These are phyloP conservation scores for Drosophila parthenogenetica DNA, from an alignment of 2,888 invertebrate species.

Conservation along the genomic window DNA sequence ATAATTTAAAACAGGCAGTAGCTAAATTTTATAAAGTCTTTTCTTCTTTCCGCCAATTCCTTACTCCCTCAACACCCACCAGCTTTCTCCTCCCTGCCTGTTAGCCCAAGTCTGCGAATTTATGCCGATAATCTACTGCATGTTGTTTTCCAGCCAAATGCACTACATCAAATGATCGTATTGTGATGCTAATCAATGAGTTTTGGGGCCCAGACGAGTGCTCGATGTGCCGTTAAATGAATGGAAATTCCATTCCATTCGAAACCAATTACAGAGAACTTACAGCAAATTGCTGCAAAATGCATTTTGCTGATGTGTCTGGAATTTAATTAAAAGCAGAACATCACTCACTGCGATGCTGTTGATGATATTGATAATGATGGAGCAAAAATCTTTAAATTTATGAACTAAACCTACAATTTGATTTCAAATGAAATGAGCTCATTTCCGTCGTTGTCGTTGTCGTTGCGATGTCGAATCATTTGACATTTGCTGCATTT, in stretches of 20 bases:
- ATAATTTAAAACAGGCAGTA: too few species aligned
- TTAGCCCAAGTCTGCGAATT: neutral
- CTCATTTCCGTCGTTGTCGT: slow-evolving; percentile 70
- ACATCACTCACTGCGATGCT: slow-evolving; percentile 22
- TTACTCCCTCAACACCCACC: too few species aligned
- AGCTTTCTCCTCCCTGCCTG: neutral
- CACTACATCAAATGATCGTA: slow-evolving; percentile 71
- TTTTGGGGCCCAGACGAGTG: slow-evolving; percentile 29
- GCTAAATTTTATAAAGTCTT: too few species aligned
- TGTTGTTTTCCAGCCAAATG: slow-evolving; percentile 61
- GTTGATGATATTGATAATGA: slow-evolving; percentile 31
- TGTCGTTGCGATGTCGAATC: slow-evolving; percentile 25
- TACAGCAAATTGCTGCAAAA: slow-evolving; percentile 42
- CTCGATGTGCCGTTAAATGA: slow-evolving; percentile 73
- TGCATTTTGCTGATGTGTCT: slow-evolving; percentile 65
- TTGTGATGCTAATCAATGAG: slow-evolving; percentile 69
- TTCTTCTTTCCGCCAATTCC: too few species aligned
- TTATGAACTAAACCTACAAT: slow-evolving; percentile 60
- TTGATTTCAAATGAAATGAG: slow-evolving; percentile 67
- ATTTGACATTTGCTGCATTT: slow-evolving; percentile 59
- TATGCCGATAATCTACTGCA: slow-evolving; percentile 17
- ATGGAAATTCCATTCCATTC: slow-evolving; percentile 70
- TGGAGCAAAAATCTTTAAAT: slow-evolving; percentile 52
- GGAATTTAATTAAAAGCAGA: slow-evolving; percentile 74
- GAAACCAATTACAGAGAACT: slow-evolving; percentile 57